Evolutionary conservation across 2,888 invertebrate species (phyloP).

Genomic region (Bimastos eiseni): DNA sequence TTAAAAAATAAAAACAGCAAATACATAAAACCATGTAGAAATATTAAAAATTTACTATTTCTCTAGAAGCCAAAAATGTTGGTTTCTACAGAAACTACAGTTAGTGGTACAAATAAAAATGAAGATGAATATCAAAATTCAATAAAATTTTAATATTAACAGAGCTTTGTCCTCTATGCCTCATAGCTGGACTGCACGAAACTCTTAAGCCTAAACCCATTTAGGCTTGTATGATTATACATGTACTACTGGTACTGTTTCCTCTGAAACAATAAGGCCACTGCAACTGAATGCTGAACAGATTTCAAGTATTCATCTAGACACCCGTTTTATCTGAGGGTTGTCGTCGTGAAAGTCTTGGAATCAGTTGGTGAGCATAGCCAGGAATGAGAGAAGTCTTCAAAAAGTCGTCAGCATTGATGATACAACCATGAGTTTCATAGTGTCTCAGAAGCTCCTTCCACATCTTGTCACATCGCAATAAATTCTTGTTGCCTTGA

Average conservation of each 20-base stretch:
- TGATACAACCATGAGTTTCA: constrained; percentile 1
- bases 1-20: background rate
- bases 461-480: constrained; percentile 26
- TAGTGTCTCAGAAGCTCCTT: background rate
- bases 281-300: background rate
- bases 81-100: background rate
- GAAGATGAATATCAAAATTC: background rate
- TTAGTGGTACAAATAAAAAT: background rate
- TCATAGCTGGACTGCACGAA: background rate
- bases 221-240: background rate
- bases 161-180: background rate
- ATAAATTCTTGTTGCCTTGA: constrained; percentile 26
- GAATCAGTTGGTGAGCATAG: background rate
- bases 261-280: background rate
- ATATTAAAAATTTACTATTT: background rate
- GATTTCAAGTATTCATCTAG: background rate
- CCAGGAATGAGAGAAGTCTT: background rate
- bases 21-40: background rate
- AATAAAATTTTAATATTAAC: background rate
- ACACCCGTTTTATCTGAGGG: background rate
- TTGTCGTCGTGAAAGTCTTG: constrained; percentile 22
- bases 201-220: background rate
- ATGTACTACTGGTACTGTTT: background rate
- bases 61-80: background rate
- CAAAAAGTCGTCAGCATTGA: constrained; percentile 18